Base-by-base conservation (phyloP, 2,888 invertebrate species). In the Cryptus viduatorius region DNA sequence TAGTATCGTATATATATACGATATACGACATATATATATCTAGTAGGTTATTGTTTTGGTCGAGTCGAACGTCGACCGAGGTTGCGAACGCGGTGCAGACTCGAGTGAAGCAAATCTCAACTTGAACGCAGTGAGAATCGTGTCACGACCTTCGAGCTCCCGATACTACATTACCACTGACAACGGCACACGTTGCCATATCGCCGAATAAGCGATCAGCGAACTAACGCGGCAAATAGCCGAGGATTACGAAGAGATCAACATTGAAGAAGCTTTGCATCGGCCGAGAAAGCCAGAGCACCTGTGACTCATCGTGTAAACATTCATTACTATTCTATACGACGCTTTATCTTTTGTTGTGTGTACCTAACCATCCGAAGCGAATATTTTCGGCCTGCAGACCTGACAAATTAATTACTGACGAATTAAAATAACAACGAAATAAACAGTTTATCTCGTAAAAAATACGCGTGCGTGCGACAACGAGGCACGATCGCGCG, bases 81-180 rank as follows among this genome's bases (percentile, higher is more conserved):
- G 48, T 50, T 50, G 31, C 48, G 50, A 69, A 31, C 69, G 69
- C 16, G n/a, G n/a, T 12, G 59, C 59, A 61, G 50, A n/a, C 37
- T 69, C 31, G 69, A 48, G 69, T 10, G 50, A 48, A 50, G 72
- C 68, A 48, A 61, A 69, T 61, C 37, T 37, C 71, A 29, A 69
- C 50, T 69, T 44, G 16, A 56, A 72, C 59, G 59, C 71, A 68
- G 53, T 82, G 77, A 64, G 77, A 82, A 82, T 50, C 77, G 77
- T 82, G 82, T 77, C 82, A 56, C 50, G 82, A 77, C 82, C 82
- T 82, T 82, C 77, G 42, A 53, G 61, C 61, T 61, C 29, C 61
- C 61, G 61, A 61, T 61, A 61, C 19, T 19, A 59, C 61, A 31
- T 61, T n/a, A 12, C 48, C n/a, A n/a, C 29, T 61, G 12, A n/a